Conservation (phyloP, 2,113 vertebrate genomes). For the Pomatostomus ruficeps region DNA sequence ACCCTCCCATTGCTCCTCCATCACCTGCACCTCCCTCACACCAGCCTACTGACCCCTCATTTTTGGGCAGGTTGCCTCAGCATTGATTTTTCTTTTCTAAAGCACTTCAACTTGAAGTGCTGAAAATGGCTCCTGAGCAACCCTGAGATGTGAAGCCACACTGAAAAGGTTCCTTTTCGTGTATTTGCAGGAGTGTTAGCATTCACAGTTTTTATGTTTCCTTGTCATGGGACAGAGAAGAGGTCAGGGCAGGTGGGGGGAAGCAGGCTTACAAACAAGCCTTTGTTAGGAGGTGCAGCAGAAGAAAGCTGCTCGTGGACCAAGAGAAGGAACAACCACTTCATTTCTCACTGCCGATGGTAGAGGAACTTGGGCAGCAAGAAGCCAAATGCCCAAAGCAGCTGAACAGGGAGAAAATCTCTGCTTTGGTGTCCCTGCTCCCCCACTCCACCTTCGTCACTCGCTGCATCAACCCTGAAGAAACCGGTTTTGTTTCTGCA, state of each 20-base stretch:
- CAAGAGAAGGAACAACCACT: background rate
- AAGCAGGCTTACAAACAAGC: background rate
- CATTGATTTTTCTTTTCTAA: background rate
- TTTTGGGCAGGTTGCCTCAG: background rate
- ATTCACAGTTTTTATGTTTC: background rate
- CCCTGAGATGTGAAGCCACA: background rate
- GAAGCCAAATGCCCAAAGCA: background rate
- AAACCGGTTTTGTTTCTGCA: background rate
- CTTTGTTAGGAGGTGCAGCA: background rate
- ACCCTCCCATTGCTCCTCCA: background rate
- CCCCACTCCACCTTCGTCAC: background rate
- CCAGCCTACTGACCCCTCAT: background rate
- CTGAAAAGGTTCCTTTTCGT: background rate
- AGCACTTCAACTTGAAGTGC: background rate
- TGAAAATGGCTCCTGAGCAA: background rate
- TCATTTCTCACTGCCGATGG: background rate
- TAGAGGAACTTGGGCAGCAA: background rate
- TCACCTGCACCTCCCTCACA: background rate
- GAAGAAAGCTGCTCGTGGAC: background rate
- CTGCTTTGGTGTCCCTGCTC: background rate
- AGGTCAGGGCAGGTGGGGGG: background rate
- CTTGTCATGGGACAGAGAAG: fast-evolving
- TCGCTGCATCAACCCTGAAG: background rate
- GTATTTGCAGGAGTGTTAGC: background rate
- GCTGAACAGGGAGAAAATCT: background rate